phyloP scores from a whole-genome alignment of 35 echinoderm and acorn worm species.

The Patiria miniata region DNA sequence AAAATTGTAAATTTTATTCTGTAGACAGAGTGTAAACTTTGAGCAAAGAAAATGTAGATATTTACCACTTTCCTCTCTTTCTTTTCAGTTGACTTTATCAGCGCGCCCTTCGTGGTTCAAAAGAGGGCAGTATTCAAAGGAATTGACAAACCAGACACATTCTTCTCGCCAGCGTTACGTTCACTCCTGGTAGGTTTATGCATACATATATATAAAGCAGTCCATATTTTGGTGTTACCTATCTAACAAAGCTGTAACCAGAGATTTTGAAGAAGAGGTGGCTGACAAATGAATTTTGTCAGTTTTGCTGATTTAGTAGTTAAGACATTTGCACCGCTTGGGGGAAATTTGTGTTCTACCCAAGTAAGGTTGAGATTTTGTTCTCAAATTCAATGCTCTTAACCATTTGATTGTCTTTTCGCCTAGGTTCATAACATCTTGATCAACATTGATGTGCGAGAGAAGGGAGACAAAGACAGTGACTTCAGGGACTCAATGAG shows the following conservation, averaged over 20 bases:
- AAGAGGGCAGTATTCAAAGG: conserved; percentile 88
- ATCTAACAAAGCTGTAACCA: too few species aligned
- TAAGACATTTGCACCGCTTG: too few species aligned
- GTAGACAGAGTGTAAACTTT: too few species aligned
- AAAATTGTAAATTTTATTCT: too few species aligned
- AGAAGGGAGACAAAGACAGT: conserved; percentile 33
- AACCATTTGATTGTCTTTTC: conserved; percentile 13
- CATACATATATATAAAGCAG: too few species aligned
- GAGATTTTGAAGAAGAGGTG: too few species aligned
- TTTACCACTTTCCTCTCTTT: not conserved
- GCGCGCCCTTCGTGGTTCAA: conserved; percentile 80
- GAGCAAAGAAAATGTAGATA: too few species aligned
- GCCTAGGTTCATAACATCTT: conserved; percentile 82
- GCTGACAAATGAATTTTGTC: too few species aligned
- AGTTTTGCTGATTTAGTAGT: too few species aligned
- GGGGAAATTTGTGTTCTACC: too few species aligned
- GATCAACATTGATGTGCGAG: conserved; percentile 92
- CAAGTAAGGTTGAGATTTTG: too few species aligned
- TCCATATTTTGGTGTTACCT: too few species aligned
- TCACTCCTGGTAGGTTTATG: conserved; percentile 75
- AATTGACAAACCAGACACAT: conserved; percentile 88
- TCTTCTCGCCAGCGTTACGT: conserved; percentile 84
- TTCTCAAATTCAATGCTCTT: not conserved
- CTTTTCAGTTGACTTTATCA: conserved; percentile 87
- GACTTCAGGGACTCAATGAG: conserved; percentile 71